A percentile compares a stretch with the other conserved stretches of the same genome.
Evolutionary conservation across 2,797 vertebrate species (phyloP).

Genomic region (Streptopelia turtur): DNA sequence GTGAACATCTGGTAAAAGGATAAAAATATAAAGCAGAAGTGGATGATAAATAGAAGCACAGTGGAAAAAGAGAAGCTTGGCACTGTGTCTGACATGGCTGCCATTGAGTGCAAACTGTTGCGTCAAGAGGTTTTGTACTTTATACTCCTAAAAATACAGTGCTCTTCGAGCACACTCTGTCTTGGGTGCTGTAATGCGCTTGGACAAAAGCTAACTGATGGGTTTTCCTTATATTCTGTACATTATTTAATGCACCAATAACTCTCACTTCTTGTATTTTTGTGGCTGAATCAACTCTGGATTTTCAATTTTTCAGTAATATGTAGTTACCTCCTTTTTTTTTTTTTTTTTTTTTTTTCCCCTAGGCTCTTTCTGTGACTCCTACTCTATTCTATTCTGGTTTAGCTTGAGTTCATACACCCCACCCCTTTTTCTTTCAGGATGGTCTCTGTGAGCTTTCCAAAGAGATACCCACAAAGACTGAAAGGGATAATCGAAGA

Average conservation of each 20-base stretch:
- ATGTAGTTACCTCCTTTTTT: neutral
- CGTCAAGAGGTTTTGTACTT: neutral
- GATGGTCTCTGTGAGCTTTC: neutral
- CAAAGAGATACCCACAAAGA: neutral
- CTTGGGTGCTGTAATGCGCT: neutral
- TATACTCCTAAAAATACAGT: neutral
- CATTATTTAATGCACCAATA: neutral
- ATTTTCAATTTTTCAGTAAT: neutral
- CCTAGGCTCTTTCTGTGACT: neutral
- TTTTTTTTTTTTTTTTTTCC: neutral
- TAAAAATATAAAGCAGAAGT: neutral
- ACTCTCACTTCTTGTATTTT: neutral
- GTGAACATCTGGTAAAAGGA: neutral
- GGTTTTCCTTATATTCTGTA: neutral
- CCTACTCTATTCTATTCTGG: neutral
- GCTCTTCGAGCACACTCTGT: neutral
- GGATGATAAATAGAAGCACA: neutral
- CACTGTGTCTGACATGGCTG: neutral
- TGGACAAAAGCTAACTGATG: neutral
- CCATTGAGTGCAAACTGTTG: neutral
- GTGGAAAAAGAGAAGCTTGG: neutral
- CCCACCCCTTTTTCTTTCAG: neutral
- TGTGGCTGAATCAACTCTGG: neutral
- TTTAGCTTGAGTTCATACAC: neutral
- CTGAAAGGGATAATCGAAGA: neutral